These are phyloP conservation scores for Eutolmus rufibarbis DNA, from an alignment of 2,888 invertebrate species.

Conservation along the genomic window DNA sequence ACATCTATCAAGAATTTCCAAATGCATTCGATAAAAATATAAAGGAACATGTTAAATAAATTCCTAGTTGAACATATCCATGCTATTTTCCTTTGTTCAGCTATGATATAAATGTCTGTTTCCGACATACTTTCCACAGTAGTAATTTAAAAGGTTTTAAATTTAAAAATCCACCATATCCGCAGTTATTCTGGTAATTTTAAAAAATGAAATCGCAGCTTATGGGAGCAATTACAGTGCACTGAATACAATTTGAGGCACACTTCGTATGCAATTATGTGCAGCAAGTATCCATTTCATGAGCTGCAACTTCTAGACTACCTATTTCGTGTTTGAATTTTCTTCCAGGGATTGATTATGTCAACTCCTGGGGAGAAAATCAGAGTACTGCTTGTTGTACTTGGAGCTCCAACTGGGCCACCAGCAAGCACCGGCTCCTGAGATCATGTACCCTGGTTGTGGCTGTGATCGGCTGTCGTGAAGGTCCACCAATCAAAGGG, in stretches of 20 bases:
- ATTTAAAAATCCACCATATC: background rate
- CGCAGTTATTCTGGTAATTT: background rate
- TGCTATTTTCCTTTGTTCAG: background rate
- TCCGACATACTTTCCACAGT: background rate
- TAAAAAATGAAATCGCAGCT: background rate
- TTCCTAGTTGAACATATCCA: background rate
- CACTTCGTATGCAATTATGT: background rate
- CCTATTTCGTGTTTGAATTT: background rate
- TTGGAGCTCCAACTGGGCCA: background rate
- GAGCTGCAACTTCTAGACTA: background rate
- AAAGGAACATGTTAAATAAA: background rate
- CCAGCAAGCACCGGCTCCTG: background rate
- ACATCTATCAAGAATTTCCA: no score
- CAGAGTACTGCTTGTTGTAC: background rate
- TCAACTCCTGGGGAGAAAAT: background rate
- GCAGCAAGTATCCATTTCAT: background rate
- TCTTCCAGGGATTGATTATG: background rate
- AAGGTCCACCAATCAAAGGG: background rate
- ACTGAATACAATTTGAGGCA: background rate
- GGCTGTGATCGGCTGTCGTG: background rate
- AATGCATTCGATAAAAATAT: background rate
- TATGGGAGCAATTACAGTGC: background rate
- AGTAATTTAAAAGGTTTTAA: background rate
- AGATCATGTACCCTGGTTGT: background rate
- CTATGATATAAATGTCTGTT: background rate